These are phyloP conservation scores for Halcyon chelicuti DNA, from an alignment of 2,797 vertebrate genomes.

Conservation along the genomic window DNA sequence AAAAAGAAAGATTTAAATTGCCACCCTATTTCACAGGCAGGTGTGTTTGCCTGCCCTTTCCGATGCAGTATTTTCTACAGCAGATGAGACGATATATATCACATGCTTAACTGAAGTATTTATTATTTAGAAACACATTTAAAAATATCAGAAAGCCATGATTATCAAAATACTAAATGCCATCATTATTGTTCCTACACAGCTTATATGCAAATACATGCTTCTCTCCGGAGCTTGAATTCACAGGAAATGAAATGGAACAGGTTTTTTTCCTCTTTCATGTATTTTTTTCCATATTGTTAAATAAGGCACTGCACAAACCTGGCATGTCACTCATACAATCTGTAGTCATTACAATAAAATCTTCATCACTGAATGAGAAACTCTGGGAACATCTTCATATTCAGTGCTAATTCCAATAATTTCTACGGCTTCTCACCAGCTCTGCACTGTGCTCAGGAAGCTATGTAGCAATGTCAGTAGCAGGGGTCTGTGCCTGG, in stretches of 20 bases:
- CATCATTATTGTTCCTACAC: background rate
- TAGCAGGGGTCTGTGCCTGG: background rate
- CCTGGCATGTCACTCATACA: background rate
- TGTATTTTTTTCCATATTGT: background rate
- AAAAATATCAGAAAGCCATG: constrained; percentile 13
- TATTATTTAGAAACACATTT: constrained; percentile 15
- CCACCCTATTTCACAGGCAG: background rate
- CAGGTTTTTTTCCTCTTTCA: background rate
- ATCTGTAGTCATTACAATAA: background rate
- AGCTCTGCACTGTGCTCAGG: background rate
- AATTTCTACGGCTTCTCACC: background rate
- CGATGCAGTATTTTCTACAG: background rate
- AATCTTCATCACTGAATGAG: background rate
- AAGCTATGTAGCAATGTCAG: background rate
- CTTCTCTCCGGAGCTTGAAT: background rate
- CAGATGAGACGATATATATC: background rate
- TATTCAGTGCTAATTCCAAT: background rate
- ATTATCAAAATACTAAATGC: background rate
- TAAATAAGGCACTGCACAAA: background rate
- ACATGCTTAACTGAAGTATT: constrained; percentile 1
- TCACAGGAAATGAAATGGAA: background rate
- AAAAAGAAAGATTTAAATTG: background rate
- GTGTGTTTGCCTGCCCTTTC: background rate
- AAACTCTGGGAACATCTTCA: background rate
- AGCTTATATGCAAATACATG: constrained; percentile 1